These are phyloP conservation scores for Tangara arthus DNA, from an alignment of 2,797 vertebrate genomes.

Conservation along the genomic window DNA sequence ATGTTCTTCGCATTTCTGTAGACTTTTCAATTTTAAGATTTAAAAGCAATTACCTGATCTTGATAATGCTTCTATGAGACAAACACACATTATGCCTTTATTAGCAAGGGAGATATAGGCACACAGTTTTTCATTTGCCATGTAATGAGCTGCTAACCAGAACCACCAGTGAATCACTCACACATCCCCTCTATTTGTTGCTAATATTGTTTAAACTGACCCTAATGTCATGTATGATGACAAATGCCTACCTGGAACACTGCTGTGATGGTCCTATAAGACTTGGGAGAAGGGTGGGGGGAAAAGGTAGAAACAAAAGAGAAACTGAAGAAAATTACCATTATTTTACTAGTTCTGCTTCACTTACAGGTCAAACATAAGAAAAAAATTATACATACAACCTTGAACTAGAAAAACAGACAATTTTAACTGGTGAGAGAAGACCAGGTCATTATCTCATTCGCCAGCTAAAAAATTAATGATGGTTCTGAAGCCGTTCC, in stretches of 20 bases:
- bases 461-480: neutral
- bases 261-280: neutral
- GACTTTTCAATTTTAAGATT: neutral
- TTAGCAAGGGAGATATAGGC: neutral
- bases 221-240: rapidly evolving
- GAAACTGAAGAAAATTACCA: neutral
- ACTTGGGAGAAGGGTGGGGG: rapidly evolving
- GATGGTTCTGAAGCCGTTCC: neutral
- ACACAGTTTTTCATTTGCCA: neutral
- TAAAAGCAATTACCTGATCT: conserved; percentile 30
- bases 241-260: neutral
- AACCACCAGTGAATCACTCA: neutral
- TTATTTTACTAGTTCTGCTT: neutral
- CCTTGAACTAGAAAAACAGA: neutral
- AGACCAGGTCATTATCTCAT: neutral
- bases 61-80: neutral
- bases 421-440: neutral
- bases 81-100: neutral
- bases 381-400: neutral
- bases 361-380: neutral
- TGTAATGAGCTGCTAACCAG: neutral
- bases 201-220: neutral
- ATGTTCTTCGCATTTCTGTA: neutral
- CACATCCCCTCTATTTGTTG: neutral
- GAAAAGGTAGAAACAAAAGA: rapidly evolving